Evolutionary conservation across 2,797 vertebrate species (phyloP), one percentile per base, ranked within the genome.

Genomic region (Poecilia wingei): DNA sequence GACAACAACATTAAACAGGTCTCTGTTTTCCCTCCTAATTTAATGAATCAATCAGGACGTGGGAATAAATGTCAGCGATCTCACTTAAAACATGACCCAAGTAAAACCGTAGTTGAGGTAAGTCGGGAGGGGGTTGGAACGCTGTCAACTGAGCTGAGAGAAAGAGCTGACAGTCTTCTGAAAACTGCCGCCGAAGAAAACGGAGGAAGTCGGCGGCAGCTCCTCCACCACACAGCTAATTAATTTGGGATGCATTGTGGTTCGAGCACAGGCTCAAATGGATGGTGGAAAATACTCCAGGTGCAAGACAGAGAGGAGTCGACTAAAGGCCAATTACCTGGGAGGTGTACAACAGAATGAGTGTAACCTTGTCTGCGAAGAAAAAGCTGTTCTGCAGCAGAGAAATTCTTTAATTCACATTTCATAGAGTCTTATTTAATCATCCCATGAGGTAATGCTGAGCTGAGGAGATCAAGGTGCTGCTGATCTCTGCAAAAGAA

Each of bases 111-210:
- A 53, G 80, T 53, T 36, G 69, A 73, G 77, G 68, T 82, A 77
- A 87, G 72, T 81, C 2, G 76, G 43, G 2, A 87, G 53, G 74
- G 82, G 79, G 73, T 71, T 89, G 89, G 91, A 91, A 74, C 25
- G 0, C 70, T 83, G 79, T 92, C 90, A 91, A 88, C n/a, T n/a
- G n/a, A 78, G 87, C 84, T 82, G 80, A 88, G 86, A 71, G 55
- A 92, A 91, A 89, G 78, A 85, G 89, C 84, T 59, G 88, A 94
- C 83, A 84, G 73, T 74, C 85, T 86, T 55, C 49, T 85, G 84
- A 80, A 79, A 82, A 72, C 72, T 78, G 83, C 84, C 89, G 88
- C 88, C 79, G 91, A 84, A 75, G 80, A 88, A 82, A 79, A 86
- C 1, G 45, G 82, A 78, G 64, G 75, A 76, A 88, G 78, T 83